Conservation (phyloP, 2,797 vertebrate species). For the Chanos chanos region DNA sequence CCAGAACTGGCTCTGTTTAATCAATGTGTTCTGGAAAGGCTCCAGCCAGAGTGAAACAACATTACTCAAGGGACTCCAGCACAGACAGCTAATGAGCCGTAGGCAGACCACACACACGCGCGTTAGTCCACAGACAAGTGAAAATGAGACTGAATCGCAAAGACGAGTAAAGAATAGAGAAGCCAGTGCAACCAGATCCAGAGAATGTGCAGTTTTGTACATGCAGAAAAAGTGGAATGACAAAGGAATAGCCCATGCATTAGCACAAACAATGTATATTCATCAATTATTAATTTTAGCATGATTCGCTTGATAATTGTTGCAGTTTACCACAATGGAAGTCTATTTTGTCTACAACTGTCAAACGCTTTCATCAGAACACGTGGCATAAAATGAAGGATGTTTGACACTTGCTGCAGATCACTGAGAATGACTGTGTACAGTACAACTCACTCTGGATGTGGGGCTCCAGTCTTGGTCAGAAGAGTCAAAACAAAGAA, state of each 20-base stretch:
- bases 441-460: conserved; percentile 78
- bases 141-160: conserved; percentile 16
- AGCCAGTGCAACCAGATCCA: neutral
- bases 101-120: neutral
- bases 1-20: neutral
- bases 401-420: too few relatives aligned
- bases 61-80: neutral
- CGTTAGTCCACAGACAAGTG: neutral
- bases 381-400: too few relatives aligned
- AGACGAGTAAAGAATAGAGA: conserved; percentile 8
- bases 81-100: conserved; percentile 16
- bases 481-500: conserved; percentile 86
- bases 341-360: too few relatives aligned
- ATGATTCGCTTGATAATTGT: too few relatives aligned
- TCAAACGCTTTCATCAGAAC: too few relatives aligned
- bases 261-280: too few relatives aligned
- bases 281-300: too few relatives aligned
- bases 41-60: conserved; percentile 5
- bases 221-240: too few relatives aligned
- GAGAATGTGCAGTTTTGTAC: too few relatives aligned
- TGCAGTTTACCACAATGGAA: too few relatives aligned
- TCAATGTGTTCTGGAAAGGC: neutral
- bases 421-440: too few relatives aligned
- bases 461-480: conserved; percentile 83
- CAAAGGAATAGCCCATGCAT: too few relatives aligned